Base-by-base conservation (phyloP, 2,888 invertebrate genomes). In the Drosophila aldrichi region DNA sequence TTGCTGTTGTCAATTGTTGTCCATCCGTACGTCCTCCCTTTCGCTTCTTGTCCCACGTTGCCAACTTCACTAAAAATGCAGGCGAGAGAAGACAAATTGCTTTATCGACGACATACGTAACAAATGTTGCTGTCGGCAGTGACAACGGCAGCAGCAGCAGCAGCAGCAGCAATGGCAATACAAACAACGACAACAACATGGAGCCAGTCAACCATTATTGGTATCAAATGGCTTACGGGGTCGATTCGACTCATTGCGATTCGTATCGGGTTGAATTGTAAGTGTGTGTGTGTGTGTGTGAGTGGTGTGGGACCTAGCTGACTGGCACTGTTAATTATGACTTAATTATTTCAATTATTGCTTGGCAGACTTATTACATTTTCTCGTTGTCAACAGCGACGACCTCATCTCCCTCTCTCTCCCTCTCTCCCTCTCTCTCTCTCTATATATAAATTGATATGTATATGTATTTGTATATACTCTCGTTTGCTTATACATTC, bases 101-200 rank as follows among this genome's bases (percentile, higher is more conserved):
- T 86, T 86, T 86, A 86, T 86, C 86, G 88, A 88, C 86, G 81
- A 86, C 86, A 86, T 88, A 86, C 86, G 88, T 86, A 86, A 86
- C 86, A 86, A 86, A 86, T 86, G 86, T 86, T 85, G 88, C 89
- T 90, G 88, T 90, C 87, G 83, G 88, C 86, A 88, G 68, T 88
- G 86, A 86, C 86, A 86, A 88, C 82, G 74, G 65, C 84, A 74
- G 68, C 77, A 62, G n/a, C 70, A 72, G 25, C 64, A 68, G 68
- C 69, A 56, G 62, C 87, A 74, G 66, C 76, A 16, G 36, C 36
- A 38, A 14, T 14, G 62, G 29, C 66, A 72, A 46, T 61, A 70
- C 6, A 64, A 70, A 32, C 49, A 57, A 74, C 72, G 43, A 49
- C 64, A 70, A 77, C 80, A 77, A 76, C 69, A 59, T 63, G 67